A percentile compares a stretch with the other conserved stretches of the same genome.
Evolutionary conservation across 2,797 vertebrate species (phyloP).

Genomic region (Xiphorhynchus erythropygius): DNA sequence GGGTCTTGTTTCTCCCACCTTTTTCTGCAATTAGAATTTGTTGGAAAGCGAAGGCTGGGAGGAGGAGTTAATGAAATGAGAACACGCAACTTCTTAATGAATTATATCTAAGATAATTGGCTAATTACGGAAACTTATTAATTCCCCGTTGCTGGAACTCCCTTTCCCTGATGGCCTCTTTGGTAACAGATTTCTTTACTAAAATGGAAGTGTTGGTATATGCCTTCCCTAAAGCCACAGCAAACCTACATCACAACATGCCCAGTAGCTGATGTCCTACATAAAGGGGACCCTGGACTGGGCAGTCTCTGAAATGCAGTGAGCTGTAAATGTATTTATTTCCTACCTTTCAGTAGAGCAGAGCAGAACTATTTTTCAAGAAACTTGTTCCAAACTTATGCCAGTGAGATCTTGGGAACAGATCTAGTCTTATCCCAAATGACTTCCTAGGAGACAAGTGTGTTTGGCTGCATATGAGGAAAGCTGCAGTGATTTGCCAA

Average conservation of each 20-base stretch:
- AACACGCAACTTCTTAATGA: neutral
- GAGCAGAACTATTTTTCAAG: neutral
- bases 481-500: neutral
- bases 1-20: neutral
- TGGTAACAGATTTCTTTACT: neutral
- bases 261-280: neutral
- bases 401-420: fast-evolving
- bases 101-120: neutral
- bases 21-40: neutral
- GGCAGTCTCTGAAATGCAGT: neutral
- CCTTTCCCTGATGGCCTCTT: neutral
- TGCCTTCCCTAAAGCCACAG: neutral
- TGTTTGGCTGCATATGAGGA: neutral
- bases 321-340: neutral
- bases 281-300: fast-evolving
- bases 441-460: neutral
- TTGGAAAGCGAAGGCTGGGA: neutral
- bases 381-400: neutral
- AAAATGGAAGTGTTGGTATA: neutral
- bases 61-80: neutral
- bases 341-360: neutral
- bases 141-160: neutral
- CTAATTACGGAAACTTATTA: constrained; percentile 1
- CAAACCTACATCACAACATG: neutral
- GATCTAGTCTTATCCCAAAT: neutral